Conservation (phyloP, 2,113 vertebrate species). For the Crotalus helleri region DNA sequence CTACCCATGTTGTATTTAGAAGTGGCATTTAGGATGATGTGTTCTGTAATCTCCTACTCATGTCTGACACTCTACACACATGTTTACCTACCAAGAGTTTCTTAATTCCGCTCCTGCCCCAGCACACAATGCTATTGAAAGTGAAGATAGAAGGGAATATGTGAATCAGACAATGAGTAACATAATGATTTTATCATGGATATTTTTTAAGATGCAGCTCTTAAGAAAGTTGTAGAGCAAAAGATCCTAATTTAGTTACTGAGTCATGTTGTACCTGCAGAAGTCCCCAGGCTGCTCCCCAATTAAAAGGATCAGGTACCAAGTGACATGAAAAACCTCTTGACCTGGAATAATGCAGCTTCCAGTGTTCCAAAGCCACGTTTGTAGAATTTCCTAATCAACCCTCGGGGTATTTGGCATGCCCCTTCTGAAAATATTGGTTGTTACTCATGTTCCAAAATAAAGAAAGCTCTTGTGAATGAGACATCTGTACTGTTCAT, state of each 20-base stretch:
- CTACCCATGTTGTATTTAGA: constrained; percentile 61
- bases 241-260: neutral
- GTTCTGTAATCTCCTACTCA: constrained; percentile 67
- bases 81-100: constrained; percentile 64
- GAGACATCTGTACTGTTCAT: constrained; percentile 40
- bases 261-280: neutral
- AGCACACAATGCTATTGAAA: constrained; percentile 46
- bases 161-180: constrained; percentile 59
- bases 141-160: constrained; percentile 37
- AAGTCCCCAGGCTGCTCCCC: neutral
- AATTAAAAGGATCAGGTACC: neutral
- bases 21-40: constrained; percentile 63
- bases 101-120: constrained; percentile 51
- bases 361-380: neutral
- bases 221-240: constrained; percentile 28
- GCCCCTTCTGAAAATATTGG: constrained; percentile 27
- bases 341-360: neutral
- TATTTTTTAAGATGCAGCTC: constrained; percentile 44
- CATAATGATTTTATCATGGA: constrained; percentile 59
- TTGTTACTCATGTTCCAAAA: constrained; percentile 15
- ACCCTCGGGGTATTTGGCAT: constrained; percentile 28
- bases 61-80: constrained; percentile 58
- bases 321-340: neutral
- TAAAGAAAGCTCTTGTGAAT: constrained; percentile 20
- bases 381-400: constrained; percentile 35